Base-by-base conservation (phyloP, 2,888 invertebrate species). In the Cyrtodaria siliqua region DNA sequence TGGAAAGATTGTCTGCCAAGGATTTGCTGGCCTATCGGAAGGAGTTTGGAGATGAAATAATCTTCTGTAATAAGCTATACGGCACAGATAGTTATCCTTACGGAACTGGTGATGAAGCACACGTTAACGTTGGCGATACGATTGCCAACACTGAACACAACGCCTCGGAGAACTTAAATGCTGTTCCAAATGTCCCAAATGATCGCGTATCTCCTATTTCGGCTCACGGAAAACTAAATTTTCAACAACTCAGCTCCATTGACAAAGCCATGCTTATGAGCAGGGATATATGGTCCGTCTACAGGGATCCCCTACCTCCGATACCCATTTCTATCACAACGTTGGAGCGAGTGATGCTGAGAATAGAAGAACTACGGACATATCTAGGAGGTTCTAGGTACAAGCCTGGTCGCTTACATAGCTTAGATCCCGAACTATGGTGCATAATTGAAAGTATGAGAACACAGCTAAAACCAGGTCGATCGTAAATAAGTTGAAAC, bases 401-500 rank as follows among this genome's bases (percentile, higher is more conserved):
- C 38, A 56, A 74, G 16, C 63, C 68, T 26, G 68, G 74, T 1
- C 56, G 74, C 18, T 49, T 74, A 53, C 59, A 63, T 12, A 63
- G 42, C n/a, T 27, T 74, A 6, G 74, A 74, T 29, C 74, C 74
- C 0, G 74, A 74, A 33, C 53, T 74, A 18, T 74, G 74, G 74
- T 74, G 74, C 40, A 68, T 74, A 27, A 33, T 74, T 9, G 68
- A 74, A 29, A 74, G 74, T 53, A 74, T 74, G 26, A 29, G 61
- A 29, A n/a, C 16, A 6, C 27, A 64, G 16, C 4, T 44, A 9
- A 16, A 20, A 18, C n/a, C 44, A 9, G 44, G 16, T 20, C n/a
- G 20, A 16, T 44, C 16, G 12, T 33, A 33, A 33, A n/a, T n/a
- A n/a, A n/a, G n/a, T n/a, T n/a, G n/a, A n/a, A n/a, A n/a, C n/a